Evolutionary conservation across 2,797 vertebrate genomes (phyloP).

Genomic region (Gymnothorax reevesii): DNA sequence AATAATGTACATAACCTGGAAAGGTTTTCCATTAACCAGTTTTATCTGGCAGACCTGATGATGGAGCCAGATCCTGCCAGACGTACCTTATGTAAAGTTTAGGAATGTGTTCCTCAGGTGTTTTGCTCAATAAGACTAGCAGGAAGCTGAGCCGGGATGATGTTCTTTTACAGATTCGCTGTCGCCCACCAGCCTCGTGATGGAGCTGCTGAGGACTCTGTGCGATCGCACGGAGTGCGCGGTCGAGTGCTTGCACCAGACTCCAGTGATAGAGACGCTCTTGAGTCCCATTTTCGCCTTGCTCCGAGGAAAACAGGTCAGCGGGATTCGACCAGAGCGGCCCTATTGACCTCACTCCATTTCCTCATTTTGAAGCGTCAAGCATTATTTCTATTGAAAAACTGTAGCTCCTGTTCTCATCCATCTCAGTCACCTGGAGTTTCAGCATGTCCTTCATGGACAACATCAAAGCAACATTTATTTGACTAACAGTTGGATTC

Average conservation of each 20-base stretch:
- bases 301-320: slow-evolving; percentile 80
- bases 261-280: slow-evolving; percentile 75
- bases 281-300: slow-evolving; percentile 79
- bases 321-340: slow-evolving; percentile 23
- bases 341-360: neutral
- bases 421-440: neutral
- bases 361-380: neutral
- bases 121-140: neutral
- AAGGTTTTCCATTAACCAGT: slow-evolving; percentile 26
- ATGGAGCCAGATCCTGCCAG: neutral
- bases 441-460: neutral
- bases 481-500: no score
- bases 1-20: slow-evolving; percentile 45
- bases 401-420: neutral
- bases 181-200: slow-evolving; percentile 81
- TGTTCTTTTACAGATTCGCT: slow-evolving; percentile 70
- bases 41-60: neutral
- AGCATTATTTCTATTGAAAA: neutral
- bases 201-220: slow-evolving; percentile 83
- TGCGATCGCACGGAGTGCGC: slow-evolving; percentile 87
- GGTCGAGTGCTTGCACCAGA: slow-evolving; percentile 78
- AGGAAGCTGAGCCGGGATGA: neutral
- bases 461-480: no score
- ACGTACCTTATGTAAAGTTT: neutral
- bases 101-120: neutral